phyloP scores from a whole-genome alignment of 2,797 vertebrate species.

The Acanthurus tractus region DNA sequence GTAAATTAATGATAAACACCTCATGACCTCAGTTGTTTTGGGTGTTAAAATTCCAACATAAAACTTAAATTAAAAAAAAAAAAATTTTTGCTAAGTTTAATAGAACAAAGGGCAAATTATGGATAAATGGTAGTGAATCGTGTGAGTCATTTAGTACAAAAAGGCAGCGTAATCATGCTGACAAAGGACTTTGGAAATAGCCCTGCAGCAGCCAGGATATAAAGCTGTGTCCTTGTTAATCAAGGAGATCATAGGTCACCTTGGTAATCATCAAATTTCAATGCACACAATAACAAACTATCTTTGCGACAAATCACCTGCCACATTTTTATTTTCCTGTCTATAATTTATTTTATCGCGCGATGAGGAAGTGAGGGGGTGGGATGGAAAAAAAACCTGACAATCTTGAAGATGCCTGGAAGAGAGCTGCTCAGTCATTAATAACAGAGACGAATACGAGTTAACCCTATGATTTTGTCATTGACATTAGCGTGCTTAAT shows the following conservation, averaged over 20 bases:
- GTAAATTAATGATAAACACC: slow-evolving; percentile 6
- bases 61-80: neutral
- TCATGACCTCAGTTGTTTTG: neutral
- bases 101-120: slow-evolving; percentile 18
- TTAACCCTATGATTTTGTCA: slow-evolving; percentile 58
- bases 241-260: slow-evolving; percentile 79
- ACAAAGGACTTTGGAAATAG: slow-evolving; percentile 63
- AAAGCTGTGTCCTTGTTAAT: slow-evolving; percentile 73
- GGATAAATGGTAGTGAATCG: slow-evolving; percentile 30
- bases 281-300: slow-evolving; percentile 80
- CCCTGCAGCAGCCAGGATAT: slow-evolving; percentile 34
- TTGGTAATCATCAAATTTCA: slow-evolving; percentile 78
- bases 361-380: slow-evolving; percentile 55
- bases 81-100: neutral
- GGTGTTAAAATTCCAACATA: slow-evolving; percentile 7
- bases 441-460: slow-evolving; percentile 65
- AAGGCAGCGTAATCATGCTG: slow-evolving; percentile 61
- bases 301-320: slow-evolving; percentile 78
- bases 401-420: slow-evolving; percentile 61
- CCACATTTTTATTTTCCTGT: slow-evolving; percentile 72
- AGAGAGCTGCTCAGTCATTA: slow-evolving; percentile 72
- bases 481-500: slow-evolving; percentile 50
- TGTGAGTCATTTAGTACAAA: slow-evolving; percentile 55
- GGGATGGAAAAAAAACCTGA: slow-evolving; percentile 25
- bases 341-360: slow-evolving; percentile 75